Evolutionary conservation across 2,888 invertebrate species (phyloP), one percentile per base, ranked within the genome.

Genomic region (Apamea crenata): DNA sequence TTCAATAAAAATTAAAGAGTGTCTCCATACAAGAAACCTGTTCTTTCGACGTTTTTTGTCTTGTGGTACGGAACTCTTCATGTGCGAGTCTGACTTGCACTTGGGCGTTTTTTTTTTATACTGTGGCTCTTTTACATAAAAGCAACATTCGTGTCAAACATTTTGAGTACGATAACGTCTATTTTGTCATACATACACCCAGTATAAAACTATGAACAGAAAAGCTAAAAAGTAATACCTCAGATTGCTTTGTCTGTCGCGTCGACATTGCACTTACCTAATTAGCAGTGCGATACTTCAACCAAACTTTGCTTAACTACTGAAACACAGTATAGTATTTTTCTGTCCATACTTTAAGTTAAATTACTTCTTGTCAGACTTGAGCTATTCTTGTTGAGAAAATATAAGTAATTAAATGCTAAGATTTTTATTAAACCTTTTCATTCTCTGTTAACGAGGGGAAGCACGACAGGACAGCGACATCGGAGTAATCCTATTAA

Each of bases 201-300:
- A 67, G 50, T 67, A 78, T 78, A 59, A 71, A 63, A 65, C 66
- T 66, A 72, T 77, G 67, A 77, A 76, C 59, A 67, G 68, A 73
- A 63, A 71, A 85, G 75, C 66, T 77, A 70, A 82, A 86, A 82
- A 80, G 80, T 84, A 78, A 81, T 87, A 81, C 77, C 80, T 84
- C 65, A 77, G 81, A 87, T 87, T 40, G 44, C 78, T 87, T 83
- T 82, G 82, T 82, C 69, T 82, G 80, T 80, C 68, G 36, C 78
- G 80, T 80, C 78, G 69, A 78, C 80, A 80, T 71, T 78, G 88
- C 87, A 87, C 82, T 89, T 78, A 85, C 80, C 80, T 89, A 89
- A 89, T 89, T 89, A 89, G 73, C 56, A 74, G 81, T 76, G 77
- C 75, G 68, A 83, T 89, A 84, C 83, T 88, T 89, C 74, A 84